Evolutionary conservation across 1,140 invertebrate genomes (phyloP), one percentile per base, ranked within the genome.

Genomic region (Drosophila takahashii): DNA sequence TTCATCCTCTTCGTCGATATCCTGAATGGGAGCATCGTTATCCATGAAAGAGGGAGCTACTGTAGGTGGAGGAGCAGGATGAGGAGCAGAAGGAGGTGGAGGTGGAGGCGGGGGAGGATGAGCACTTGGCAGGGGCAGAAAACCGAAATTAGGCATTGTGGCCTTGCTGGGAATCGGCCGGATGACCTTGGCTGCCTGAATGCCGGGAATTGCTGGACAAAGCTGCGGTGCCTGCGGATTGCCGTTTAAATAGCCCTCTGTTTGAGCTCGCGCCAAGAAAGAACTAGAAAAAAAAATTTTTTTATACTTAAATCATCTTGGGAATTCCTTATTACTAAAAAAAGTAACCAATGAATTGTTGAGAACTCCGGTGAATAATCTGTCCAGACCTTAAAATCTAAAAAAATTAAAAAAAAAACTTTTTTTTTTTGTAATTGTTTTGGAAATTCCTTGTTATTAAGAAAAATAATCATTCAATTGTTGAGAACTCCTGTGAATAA

Each of bases 211-310:
- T 11, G 61, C 52, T 11, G 61, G 51, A 34, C 67, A 70, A 34
- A 59, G 51, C 53, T 59, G 58, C 8, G n/a, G n/a, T n/a, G 50
- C 70, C 3, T 22, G 22, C 7, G 71, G 83, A 70, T 47, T 70
- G 11, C 77, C 73, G 44, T 74, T 83, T 9, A 92, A 34, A 69
- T 92, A 92, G 7, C 91, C 91, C 44, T 92, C 90, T 3, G 90
- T 81, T 58, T 92, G 92, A 1, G 90, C 90, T 37, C 93, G 93
- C 5, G 93, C 81, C 50, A 94, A 64, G 73, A 93, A 94, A 3
- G 87, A 92, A 8, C 92, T 92, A 16, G 4, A 47, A 41, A 34
- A 50, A 22, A 22, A n/a, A n/a, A n/a, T n/a, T n/a, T n/a, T n/a
- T n/a, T n/a, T n/a, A n/a, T n/a, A n/a, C n/a, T n/a, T n/a, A n/a